Percentiles rank a stretch among this genome's conserved stretches.
Conservation (phyloP, 2,797 vertebrate species). For the Manis crassicaudata region DNA sequence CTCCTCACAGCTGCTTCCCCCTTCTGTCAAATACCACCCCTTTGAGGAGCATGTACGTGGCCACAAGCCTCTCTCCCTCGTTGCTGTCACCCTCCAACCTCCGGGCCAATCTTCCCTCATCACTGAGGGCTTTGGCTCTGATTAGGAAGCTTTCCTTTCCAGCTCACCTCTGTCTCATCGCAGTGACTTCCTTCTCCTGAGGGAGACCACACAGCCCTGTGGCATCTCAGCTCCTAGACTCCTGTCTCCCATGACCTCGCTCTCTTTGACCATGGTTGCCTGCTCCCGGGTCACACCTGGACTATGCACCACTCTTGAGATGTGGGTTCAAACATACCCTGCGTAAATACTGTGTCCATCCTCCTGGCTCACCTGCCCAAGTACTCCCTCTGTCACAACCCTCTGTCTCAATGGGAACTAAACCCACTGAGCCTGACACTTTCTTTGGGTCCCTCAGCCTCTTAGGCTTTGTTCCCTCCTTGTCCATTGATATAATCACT, state of each 20-base stretch:
- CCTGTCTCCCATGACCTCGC: background rate
- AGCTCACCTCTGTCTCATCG: background rate
- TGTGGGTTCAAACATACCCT: background rate
- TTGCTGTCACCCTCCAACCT: background rate
- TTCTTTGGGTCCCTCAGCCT: background rate
- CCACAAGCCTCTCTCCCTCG: background rate
- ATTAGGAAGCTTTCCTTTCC: background rate
- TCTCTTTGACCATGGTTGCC: background rate
- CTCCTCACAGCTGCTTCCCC: background rate
- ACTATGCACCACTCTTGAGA: background rate
- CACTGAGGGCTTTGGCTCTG: background rate
- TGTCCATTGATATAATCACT: background rate
- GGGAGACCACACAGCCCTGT: background rate
- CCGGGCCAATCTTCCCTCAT: background rate
- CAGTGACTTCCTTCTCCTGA: background rate
- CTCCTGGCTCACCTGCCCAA: background rate
- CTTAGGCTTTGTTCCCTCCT: background rate
- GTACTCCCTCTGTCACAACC: background rate
- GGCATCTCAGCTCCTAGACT: background rate
- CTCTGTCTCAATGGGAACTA: background rate
- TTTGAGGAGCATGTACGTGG: background rate
- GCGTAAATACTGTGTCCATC: background rate
- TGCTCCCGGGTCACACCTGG: background rate
- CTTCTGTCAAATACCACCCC: background rate
- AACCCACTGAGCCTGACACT: background rate